Evolutionary conservation across 2,888 invertebrate species (phyloP).

Genomic region (Adelphocoris suturalis): DNA sequence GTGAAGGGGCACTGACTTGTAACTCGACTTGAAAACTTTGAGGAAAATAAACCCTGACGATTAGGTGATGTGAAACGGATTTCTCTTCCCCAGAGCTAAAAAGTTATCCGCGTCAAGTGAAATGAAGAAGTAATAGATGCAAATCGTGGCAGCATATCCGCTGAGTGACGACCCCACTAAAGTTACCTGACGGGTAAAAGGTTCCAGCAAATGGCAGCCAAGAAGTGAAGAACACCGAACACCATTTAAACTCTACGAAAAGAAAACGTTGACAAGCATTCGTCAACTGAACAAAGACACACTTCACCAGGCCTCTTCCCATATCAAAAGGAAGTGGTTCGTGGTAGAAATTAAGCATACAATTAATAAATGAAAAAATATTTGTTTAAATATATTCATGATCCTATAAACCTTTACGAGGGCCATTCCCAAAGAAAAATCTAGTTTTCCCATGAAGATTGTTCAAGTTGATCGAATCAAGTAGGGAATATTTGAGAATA

Average conservation of each 20-base stretch:
- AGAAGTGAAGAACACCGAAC: conserved; percentile 44
- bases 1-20: not conserved
- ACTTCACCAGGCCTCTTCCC: not conserved
- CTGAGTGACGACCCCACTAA: conserved; percentile 54
- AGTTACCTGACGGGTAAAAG: conserved; percentile 60
- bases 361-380: too few species aligned
- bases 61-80: conserved; percentile 59
- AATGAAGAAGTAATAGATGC: conserved; percentile 64
- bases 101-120: conserved; percentile 56
- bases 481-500: too few species aligned
- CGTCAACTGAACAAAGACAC: not conserved
- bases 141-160: conserved; percentile 59
- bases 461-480: too few species aligned
- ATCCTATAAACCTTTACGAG: too few species aligned
- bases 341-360: not conserved
- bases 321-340: not conserved
- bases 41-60: conserved; percentile 36
- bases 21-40: conserved; percentile 46
- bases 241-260: conserved; percentile 25
- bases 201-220: conserved; percentile 44
- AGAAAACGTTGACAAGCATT: conserved; percentile 40
- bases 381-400: too few species aligned
- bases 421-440: too few species aligned
- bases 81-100: conserved; percentile 52
- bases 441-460: too few species aligned